Percentiles rank a stretch among this genome's conserved stretches.
Conservation (phyloP, 1,140 invertebrate species). For the Meloidogyne floridensis region DNA sequence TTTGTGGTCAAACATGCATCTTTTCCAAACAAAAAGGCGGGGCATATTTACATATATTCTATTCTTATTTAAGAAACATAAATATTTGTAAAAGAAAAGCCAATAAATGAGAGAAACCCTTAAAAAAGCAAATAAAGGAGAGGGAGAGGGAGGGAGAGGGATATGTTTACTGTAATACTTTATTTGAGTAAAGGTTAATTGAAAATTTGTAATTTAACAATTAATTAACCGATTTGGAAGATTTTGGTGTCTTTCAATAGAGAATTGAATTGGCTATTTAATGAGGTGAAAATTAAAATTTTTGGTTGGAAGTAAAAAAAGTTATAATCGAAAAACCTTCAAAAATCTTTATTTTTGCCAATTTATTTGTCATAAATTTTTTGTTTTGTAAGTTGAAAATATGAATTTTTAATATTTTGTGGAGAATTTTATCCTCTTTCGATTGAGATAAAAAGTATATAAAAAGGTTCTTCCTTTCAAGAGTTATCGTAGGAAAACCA, state of each 20-base stretch:
- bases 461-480: too few species aligned
- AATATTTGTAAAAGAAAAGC: not conserved
- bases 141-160: not conserved
- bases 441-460: not conserved
- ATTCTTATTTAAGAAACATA: too few species aligned
- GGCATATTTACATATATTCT: conserved; percentile 3
- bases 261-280: too few species aligned
- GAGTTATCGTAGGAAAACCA: too few species aligned
- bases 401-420: not conserved
- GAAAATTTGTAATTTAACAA: too few species aligned
- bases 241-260: too few species aligned
- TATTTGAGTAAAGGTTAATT: not conserved
- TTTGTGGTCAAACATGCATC: not conserved
- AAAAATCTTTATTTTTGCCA: not conserved
- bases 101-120: not conserved
- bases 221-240: too few species aligned
- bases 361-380: not conserved
- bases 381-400: not conserved
- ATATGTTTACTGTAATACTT: not conserved
- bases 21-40: not conserved
- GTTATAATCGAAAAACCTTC: not conserved
- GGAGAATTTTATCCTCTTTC: not conserved
- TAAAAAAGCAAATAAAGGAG: not conserved
- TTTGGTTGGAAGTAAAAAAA: too few species aligned
- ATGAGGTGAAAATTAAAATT: too few species aligned